Conservation (phyloP, 1,140 invertebrate species). For the Eufriesea mexicana region DNA sequence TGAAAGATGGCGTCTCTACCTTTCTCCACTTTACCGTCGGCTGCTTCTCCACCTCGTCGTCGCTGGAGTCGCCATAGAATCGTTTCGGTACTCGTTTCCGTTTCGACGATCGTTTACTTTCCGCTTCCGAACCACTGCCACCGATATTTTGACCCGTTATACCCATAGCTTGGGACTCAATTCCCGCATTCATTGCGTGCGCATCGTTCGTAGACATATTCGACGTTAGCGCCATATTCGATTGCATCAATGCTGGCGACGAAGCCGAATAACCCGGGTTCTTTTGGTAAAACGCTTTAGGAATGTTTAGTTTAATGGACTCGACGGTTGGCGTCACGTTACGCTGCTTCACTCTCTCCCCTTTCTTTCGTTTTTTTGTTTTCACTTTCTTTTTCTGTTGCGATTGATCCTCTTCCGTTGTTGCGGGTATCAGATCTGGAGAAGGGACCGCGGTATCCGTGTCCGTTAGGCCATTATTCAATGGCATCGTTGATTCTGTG, state of each 20-base stretch:
- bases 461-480: slow-evolving; percentile 84
- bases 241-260: slow-evolving; percentile 46
- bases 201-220: slow-evolving; percentile 40
- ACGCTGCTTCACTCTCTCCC: slow-evolving; percentile 51
- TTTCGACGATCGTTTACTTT: slow-evolving; percentile 88
- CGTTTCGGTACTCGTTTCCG: slow-evolving; percentile 90
- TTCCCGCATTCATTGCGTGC: not conserved
- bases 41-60: slow-evolving; percentile 88
- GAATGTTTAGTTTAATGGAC: slow-evolving; percentile 80
- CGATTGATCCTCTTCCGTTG: slow-evolving; percentile 31
- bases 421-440: not conserved
- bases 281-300: slow-evolving; percentile 76
- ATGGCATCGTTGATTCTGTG: slow-evolving; percentile 68
- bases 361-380: slow-evolving; percentile 84
- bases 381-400: slow-evolving; percentile 82
- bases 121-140: slow-evolving; percentile 78
- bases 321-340: slow-evolving; percentile 65
- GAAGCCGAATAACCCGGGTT: slow-evolving; percentile 59
- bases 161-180: slow-evolving; percentile 19
- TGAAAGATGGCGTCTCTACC: slow-evolving; percentile 83
- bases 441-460: slow-evolving; percentile 46
- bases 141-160: slow-evolving; percentile 58
- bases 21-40: slow-evolving; percentile 85
- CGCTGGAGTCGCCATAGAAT: slow-evolving; percentile 93
- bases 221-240: slow-evolving; percentile 61